Percentiles rank a stretch among this genome's conserved stretches.
Evolutionary conservation across 2,888 invertebrate genomes (phyloP).

Genomic region (Ethmia dodecea): DNA sequence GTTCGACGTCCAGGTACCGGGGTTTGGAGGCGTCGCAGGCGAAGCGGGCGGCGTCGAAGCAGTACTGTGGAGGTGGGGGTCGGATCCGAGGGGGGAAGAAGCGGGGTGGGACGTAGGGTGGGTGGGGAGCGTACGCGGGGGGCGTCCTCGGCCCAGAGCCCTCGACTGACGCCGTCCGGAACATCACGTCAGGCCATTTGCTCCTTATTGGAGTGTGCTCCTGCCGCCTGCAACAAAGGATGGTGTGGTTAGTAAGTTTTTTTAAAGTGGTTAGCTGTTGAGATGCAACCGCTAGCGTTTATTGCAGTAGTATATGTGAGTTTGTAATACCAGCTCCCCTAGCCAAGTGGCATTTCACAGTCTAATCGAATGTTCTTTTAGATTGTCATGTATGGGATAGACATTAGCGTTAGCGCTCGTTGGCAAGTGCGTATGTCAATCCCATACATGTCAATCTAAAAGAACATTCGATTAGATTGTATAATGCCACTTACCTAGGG

Average conservation of each 20-base stretch:
- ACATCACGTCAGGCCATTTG: slow-evolving; percentile 71
- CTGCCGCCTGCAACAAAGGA: slow-evolving; percentile 50
- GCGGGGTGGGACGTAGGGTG: slow-evolving; percentile 62
- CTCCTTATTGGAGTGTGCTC: too few relatives aligned
- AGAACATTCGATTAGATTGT: too few relatives aligned
- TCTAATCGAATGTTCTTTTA: too few relatives aligned
- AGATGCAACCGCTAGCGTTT: too few relatives aligned
- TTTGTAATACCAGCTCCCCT: too few relatives aligned
- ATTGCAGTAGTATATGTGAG: too few relatives aligned
- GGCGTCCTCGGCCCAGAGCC: slow-evolving; percentile 72
- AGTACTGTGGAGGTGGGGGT: slow-evolving; percentile 71
- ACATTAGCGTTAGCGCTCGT: too few relatives aligned
- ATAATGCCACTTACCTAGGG: too few relatives aligned
- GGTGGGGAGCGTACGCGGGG: slow-evolving; percentile 71
- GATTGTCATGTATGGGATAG: too few relatives aligned
- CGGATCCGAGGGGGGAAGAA: slow-evolving; percentile 67
- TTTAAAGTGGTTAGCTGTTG: neutral
- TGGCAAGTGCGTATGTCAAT: too few relatives aligned
- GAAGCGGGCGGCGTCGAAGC: slow-evolving; percentile 73
- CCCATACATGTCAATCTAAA: too few relatives aligned
- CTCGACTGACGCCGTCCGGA: slow-evolving; percentile 73
- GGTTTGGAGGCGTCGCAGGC: slow-evolving; percentile 72
- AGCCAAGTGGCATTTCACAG: too few relatives aligned
- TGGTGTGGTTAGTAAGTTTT: neutral
- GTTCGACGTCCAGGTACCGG: slow-evolving; percentile 65